Percentiles rank a stretch among this genome's conserved stretches.
phyloP scores from a whole-genome alignment of 2,888 invertebrate genomes.

The Ashinkailepas kermadecensis region DNA sequence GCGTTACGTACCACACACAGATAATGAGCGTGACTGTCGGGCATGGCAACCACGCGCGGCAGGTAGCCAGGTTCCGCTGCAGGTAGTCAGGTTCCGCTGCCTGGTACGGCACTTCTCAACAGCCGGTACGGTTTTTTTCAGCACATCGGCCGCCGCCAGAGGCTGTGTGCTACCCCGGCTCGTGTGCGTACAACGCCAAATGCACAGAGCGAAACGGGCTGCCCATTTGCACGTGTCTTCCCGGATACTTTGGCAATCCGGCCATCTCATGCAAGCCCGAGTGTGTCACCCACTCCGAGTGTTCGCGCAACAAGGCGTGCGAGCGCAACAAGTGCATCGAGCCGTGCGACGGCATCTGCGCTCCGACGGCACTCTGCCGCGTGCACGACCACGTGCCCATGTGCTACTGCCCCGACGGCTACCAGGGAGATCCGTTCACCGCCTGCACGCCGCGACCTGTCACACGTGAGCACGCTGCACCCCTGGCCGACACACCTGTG shows the following conservation, averaged over 20 bases:
- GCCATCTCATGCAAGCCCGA: constrained; percentile 69
- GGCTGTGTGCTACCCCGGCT: constrained; percentile 29
- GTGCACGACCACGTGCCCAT: constrained; percentile 66
- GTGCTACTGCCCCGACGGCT: constrained; percentile 64
- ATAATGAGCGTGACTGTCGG: too few species aligned
- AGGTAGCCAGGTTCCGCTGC: too few species aligned
- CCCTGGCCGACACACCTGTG: neutral
- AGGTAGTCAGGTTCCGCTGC: too few species aligned
- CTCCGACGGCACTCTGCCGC: constrained; percentile 53
- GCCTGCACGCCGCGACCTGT: constrained; percentile 47
- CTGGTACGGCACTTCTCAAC: too few species aligned
- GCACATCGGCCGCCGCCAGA: neutral
- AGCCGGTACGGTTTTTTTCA: neutral
- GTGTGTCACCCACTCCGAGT: constrained; percentile 75
- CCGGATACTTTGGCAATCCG: constrained; percentile 72
- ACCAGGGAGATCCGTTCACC: constrained; percentile 67
- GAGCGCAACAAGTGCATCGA: constrained; percentile 60
- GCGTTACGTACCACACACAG: too few species aligned
- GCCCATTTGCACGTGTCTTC: constrained; percentile 63
- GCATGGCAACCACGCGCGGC: too few species aligned
- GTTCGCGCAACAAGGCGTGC: constrained; percentile 66
- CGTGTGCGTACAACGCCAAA: constrained; percentile 69
- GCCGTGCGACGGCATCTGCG: constrained; percentile 61
- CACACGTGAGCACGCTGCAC: constrained; percentile 6
- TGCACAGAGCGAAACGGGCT: constrained; percentile 67